Evolutionary conservation across 2,797 vertebrate genomes (phyloP).

Genomic region (Euthynnus affinis): DNA sequence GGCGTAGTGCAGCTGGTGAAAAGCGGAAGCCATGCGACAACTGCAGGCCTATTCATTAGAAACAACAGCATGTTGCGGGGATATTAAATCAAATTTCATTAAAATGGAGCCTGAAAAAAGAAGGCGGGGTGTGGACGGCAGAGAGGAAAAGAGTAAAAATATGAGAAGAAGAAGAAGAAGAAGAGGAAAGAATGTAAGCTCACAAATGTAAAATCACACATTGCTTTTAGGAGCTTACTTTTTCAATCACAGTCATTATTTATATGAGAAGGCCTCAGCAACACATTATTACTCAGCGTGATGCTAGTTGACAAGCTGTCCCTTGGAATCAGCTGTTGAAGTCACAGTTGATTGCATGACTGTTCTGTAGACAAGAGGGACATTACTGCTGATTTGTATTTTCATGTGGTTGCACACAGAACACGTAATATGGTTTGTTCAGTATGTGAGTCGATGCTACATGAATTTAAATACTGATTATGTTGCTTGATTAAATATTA

Average conservation of each 20-base stretch:
- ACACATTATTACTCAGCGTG: slow-evolving; percentile 72
- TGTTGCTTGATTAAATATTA: not conserved
- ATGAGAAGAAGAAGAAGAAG: not conserved
- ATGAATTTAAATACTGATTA: not conserved
- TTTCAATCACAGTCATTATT: slow-evolving; percentile 61
- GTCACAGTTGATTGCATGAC: slow-evolving; percentile 66
- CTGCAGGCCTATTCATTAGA: slow-evolving; percentile 45
- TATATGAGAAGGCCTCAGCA: slow-evolving; percentile 61
- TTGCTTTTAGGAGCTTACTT: slow-evolving; percentile 39
- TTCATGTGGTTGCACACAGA: slow-evolving; percentile 8
- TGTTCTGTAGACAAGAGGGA: slow-evolving; percentile 59
- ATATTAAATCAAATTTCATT: slow-evolving; percentile 52
- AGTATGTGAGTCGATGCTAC: not conserved
- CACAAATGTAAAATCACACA: not conserved
- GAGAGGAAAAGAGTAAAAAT: not conserved
- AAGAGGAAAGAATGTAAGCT: too few relatives aligned
- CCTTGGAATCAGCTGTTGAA: slow-evolving; percentile 70
- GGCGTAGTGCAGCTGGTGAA: slow-evolving; percentile 16
- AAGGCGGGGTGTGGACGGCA: not conserved
- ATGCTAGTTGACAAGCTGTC: slow-evolving; percentile 77
- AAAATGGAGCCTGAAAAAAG: slow-evolving; percentile 19
- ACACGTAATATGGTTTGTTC: not conserved
- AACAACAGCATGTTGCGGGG: slow-evolving; percentile 42
- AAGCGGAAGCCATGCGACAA: slow-evolving; percentile 24
- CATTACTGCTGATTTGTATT: slow-evolving; percentile 43